Evolutionary conservation across 1,140 invertebrate genomes (phyloP), one percentile per base, ranked within the genome.

Genomic region (Acromyrmex echinatior): DNA sequence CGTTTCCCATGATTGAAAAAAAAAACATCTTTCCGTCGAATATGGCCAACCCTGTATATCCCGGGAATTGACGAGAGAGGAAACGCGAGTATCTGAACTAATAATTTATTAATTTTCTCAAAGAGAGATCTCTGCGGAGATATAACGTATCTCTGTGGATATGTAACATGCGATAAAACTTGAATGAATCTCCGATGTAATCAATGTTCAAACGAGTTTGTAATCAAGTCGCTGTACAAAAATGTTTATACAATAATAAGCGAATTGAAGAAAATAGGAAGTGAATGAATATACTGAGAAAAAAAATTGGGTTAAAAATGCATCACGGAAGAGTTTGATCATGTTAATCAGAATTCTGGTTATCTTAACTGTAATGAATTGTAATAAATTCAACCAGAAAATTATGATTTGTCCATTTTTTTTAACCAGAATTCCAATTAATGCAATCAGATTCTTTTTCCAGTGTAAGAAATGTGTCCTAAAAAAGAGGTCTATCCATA

Each of bases 51-150:
- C 21, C 21, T 21, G 21, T 21, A 25, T 18, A 39, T 39, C 14
- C 35, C 21, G 4, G 35, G 4, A 71, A 62, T 12, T 25, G 9
- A 77, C 2, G 56, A 28, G n/a, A 28, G 7, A 62, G 16, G 9
- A 70, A 51, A 77, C 16, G 9, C 31, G 56, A 39, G 35, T 45
- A 25, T 25, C 21, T 7, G n/a, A 25, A 12, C 7, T 60, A 18
- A 45, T 77, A 77, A 77, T 77, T 60, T 25, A 62, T 77, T 77
- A 39, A 39, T 14, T 4, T 31, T 62, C 25, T 16, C 31, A 21
- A 60, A 7, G 68, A 7, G 68, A 31, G 3, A 49, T 56, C 18
- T 14, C 28, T 56, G 25, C 14, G 7, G 39, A 45, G 39, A 12
- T 45, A 10, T 45, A 45, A 21, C 21, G 21, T 21, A 21, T 21